These are phyloP conservation scores for Rhopalosiphum padi DNA, from an alignment of 1,140 invertebrate genomes.

Conservation along the genomic window DNA sequence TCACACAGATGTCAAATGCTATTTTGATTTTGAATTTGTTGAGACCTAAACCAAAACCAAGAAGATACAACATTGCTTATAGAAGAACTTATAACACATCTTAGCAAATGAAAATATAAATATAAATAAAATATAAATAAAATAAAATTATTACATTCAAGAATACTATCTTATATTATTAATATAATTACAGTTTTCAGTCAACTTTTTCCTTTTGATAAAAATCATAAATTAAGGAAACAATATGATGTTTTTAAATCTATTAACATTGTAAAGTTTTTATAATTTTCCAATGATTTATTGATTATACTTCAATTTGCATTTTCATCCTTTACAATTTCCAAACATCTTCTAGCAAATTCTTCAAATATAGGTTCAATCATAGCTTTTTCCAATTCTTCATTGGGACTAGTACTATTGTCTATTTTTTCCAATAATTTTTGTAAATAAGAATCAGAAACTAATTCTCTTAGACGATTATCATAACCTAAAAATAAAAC, in stretches of 20 bases:
- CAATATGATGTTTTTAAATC: background rate
- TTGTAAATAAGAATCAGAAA: slow-evolving; percentile 43
- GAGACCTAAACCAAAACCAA: slow-evolving; percentile 47
- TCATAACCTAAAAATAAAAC: slow-evolving; percentile 46
- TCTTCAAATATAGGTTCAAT: slow-evolving; percentile 51
- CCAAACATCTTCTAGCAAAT: slow-evolving; percentile 37
- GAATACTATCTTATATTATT: background rate
- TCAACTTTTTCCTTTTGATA: background rate
- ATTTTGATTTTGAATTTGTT: slow-evolving; percentile 46
- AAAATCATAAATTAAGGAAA: background rate
- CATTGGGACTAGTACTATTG: slow-evolving; percentile 47
- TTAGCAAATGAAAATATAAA: background rate
- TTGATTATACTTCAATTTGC: background rate
- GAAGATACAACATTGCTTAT: slow-evolving; percentile 41
- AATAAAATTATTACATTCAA: background rate
- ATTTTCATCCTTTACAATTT: slow-evolving; percentile 31
- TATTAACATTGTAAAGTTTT: background rate
- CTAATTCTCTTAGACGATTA: slow-evolving; percentile 37
- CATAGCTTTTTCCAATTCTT: slow-evolving; percentile 50
- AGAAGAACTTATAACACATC: background rate
- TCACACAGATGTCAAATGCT: slow-evolving; percentile 42
- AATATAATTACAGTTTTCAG: background rate
- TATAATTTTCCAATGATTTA: background rate
- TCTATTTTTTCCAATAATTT: slow-evolving; percentile 47
- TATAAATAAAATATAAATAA: background rate